These are phyloP conservation scores for Tragopan temminckii DNA, from an alignment of 2,797 vertebrate genomes.

Conservation along the genomic window DNA sequence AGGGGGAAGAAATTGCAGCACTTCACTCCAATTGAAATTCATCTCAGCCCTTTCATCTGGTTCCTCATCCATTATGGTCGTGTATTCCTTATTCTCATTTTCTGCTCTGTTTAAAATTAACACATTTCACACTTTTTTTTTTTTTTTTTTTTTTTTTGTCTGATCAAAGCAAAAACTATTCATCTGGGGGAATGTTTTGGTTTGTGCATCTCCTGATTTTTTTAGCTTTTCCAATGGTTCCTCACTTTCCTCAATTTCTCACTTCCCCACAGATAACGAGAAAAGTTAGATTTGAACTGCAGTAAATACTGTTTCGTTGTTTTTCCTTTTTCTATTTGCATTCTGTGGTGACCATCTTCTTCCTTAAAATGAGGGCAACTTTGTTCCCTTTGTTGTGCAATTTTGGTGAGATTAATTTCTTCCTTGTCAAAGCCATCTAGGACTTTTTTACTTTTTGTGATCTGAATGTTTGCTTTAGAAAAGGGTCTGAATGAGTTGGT, in stretches of 20 bases:
- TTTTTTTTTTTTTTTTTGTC: neutral
- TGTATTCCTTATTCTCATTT: neutral
- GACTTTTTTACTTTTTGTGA: neutral
- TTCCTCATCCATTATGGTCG: neutral
- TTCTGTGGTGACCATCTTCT: neutral
- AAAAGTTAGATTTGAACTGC: neutral
- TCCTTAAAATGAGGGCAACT: neutral
- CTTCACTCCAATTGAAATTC: neutral
- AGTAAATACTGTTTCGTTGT: neutral
- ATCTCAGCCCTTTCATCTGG: conserved; percentile 9
- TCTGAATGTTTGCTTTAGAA: neutral
- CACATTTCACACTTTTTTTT: neutral
- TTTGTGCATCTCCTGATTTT: conserved; percentile 32
- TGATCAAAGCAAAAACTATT: conserved; percentile 34
- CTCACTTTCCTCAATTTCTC: neutral
- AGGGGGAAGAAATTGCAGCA: neutral
- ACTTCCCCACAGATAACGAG: neutral
- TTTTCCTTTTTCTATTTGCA: neutral
- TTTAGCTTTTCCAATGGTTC: conserved; percentile 25
- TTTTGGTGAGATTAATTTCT: conserved; percentile 9
- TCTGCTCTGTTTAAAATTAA: conserved; percentile 24
- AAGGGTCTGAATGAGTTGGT: neutral
- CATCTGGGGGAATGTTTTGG: neutral
- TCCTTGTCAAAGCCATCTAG: neutral
- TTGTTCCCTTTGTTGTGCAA: neutral